phyloP scores from a whole-genome alignment of 2,888 invertebrate species.

The Magallana nippona region DNA sequence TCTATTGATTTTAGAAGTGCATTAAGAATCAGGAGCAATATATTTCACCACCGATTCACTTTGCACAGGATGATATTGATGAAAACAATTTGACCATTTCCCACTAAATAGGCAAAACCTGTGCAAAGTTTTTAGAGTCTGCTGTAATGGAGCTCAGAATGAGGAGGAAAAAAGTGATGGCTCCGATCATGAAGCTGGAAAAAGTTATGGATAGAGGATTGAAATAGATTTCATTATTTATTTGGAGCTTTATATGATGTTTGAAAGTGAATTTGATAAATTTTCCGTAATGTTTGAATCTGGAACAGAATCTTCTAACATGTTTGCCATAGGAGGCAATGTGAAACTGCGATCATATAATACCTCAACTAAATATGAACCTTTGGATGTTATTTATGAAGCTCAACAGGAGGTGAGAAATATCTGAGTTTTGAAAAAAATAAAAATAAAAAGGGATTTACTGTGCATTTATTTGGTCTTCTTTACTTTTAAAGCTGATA shows the following conservation, averaged over 20 bases:
- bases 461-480: too few relatives aligned
- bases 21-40: conserved; percentile 10
- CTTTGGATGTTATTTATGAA: conserved; percentile 69
- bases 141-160: background rate
- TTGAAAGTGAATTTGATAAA: conserved; percentile 6
- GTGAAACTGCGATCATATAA: conserved; percentile 66
- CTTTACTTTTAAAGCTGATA: too few relatives aligned
- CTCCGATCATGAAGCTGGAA: background rate
- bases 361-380: conserved; percentile 70
- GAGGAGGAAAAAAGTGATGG: background rate
- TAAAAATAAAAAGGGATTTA: too few relatives aligned
- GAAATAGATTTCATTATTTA: background rate
- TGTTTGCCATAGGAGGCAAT: conserved; percentile 75
- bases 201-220: background rate
- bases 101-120: conserved; percentile 15
- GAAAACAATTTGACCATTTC: background rate
- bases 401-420: conserved; percentile 69
- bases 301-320: conserved; percentile 50
- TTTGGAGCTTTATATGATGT: background rate
- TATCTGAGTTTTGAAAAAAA: too few relatives aligned
- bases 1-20: conserved; percentile 26
- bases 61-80: conserved; percentile 19
- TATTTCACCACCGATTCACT: conserved; percentile 14
- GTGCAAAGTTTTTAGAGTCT: conserved; percentile 2
- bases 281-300: conserved; percentile 29